Evolutionary conservation across 2,888 invertebrate species (phyloP).

Genomic region (Aspidiotus destructor): DNA sequence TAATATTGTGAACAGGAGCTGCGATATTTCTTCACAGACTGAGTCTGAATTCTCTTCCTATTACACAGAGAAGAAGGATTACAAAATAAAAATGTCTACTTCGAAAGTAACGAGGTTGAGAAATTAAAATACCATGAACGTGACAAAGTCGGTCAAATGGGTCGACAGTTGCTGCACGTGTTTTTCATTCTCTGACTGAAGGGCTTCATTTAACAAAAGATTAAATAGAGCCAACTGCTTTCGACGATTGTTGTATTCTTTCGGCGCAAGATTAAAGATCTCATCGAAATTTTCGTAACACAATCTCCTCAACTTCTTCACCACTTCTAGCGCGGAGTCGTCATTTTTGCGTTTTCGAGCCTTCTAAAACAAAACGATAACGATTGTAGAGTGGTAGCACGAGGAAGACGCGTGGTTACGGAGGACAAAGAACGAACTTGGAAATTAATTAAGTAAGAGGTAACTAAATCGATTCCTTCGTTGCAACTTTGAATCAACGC

Average conservation of each 20-base stretch:
- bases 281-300: slow-evolving; percentile 10
- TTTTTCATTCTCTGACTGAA: not conserved
- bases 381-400: not conserved
- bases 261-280: not conserved
- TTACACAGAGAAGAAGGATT: not conserved
- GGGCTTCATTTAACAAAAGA: not conserved
- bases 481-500: not conserved
- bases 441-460: slow-evolving; percentile 10
- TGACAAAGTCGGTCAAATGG: not conserved
- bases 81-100: not conserved
- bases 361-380: not conserved
- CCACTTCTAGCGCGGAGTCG: not conserved
- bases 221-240: slow-evolving; percentile 6
- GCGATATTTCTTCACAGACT: not conserved
- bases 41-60: not conserved
- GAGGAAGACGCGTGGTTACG: not conserved
- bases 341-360: slow-evolving; percentile 2
- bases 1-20: not conserved
- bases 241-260: not conserved
- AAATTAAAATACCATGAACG: not conserved
- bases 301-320: not conserved
- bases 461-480: not conserved
- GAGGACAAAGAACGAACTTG: not conserved
- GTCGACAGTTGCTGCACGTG: not conserved
- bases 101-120: too few species aligned